These are phyloP conservation scores for Amaurobius ferox DNA, from an alignment of 2,888 invertebrate species.

Conservation along the genomic window DNA sequence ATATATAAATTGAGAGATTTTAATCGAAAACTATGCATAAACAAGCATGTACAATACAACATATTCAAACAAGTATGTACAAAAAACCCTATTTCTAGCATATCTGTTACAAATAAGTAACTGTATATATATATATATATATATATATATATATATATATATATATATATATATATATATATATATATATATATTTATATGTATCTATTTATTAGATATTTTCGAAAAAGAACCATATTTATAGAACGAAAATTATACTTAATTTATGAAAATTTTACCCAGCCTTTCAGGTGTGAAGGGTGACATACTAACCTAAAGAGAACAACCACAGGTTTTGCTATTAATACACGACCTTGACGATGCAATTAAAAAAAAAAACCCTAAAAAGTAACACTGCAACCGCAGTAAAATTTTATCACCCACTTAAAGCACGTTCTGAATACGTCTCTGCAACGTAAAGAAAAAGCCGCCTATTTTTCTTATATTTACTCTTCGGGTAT, in stretches of 20 bases:
- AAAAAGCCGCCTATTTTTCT: neutral
- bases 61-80: too few relatives aligned
- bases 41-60: too few relatives aligned
- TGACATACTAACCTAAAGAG: neutral
- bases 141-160: too few relatives aligned
- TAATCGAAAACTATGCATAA: too few relatives aligned
- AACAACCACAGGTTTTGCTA: constrained; percentile 10
- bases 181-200: too few relatives aligned
- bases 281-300: neutral
- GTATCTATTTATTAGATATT: too few relatives aligned
- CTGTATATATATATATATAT: too few relatives aligned
- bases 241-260: neutral
- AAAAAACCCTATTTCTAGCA: too few relatives aligned
- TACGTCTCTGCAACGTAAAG: neutral
- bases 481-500: neutral
- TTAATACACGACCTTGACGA: constrained; percentile 42
- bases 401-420: constrained; percentile 26
- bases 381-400: neutral
- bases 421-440: neutral
- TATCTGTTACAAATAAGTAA: too few relatives aligned
- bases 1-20: too few relatives aligned
- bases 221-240: too few relatives aligned
- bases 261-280: neutral
- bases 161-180: too few relatives aligned
- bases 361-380: constrained; percentile 1